Percentiles rank a stretch among this genome's conserved stretches.
These are phyloP conservation scores for Pyrrhosoma nymphula DNA, from an alignment of 2,888 invertebrate genomes.

Conservation along the genomic window DNA sequence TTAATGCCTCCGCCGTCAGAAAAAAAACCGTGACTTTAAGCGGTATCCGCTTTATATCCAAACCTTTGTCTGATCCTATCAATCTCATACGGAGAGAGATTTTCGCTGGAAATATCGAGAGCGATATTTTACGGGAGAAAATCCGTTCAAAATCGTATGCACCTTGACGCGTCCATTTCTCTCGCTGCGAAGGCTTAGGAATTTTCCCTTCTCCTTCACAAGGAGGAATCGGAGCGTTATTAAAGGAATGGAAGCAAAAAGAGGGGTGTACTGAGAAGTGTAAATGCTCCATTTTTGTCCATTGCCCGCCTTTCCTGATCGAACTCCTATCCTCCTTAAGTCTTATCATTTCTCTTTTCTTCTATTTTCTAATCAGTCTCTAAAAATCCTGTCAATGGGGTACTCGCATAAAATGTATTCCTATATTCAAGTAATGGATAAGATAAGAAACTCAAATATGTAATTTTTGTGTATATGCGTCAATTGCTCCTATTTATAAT, in stretches of 20 bases:
- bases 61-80: background rate
- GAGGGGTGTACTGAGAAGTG: background rate
- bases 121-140: background rate
- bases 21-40: background rate
- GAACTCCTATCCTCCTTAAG: too few species aligned
- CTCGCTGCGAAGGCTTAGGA: background rate
- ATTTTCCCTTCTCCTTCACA: background rate
- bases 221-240: background rate
- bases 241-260: background rate
- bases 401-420: too few species aligned
- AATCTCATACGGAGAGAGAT: background rate
- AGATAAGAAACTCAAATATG: too few species aligned
- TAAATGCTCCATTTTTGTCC: background rate
- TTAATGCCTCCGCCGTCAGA: background rate
- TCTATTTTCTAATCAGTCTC: too few species aligned
- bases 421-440: too few species aligned
- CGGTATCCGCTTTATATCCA: background rate
- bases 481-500: too few species aligned
- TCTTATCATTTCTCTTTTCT: too few species aligned
- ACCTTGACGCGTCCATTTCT: background rate
- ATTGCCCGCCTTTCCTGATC: background rate
- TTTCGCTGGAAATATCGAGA: background rate
- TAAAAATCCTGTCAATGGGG: too few species aligned
- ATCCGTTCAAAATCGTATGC: background rate
- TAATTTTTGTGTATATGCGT: too few species aligned